A percentile compares a stretch with the other conserved stretches of the same genome.
Conservation (phyloP, 2,113 vertebrate genomes). For the Spea multiplicata region DNA sequence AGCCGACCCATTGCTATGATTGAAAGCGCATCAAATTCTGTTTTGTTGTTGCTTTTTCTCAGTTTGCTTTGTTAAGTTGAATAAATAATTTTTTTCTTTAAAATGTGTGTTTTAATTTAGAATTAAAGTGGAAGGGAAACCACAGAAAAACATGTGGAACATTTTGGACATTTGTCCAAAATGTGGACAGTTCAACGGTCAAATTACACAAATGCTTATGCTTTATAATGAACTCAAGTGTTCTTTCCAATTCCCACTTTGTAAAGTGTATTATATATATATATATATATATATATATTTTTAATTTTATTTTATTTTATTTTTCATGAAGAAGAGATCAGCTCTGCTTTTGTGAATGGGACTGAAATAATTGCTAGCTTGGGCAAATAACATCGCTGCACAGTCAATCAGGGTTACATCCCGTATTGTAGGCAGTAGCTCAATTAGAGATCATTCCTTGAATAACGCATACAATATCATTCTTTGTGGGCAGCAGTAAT, state of each 20-base stretch:
- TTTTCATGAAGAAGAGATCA: neutral
- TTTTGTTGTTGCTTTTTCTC: neutral
- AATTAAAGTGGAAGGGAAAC: constrained; percentile 21
- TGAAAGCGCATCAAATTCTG: constrained; percentile 1
- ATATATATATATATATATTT: neutral
- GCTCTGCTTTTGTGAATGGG: neutral
- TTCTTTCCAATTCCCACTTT: constrained; percentile 22
- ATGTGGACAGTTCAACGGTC: constrained; percentile 33
- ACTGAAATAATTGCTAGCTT: neutral
- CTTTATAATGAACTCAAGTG: constrained; percentile 28
- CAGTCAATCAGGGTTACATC: neutral
- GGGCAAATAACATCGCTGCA: neutral
- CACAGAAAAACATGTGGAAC: constrained; percentile 27
- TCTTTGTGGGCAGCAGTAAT: neutral
- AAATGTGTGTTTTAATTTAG: constrained; percentile 30
- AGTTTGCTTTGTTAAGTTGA: constrained; percentile 40
- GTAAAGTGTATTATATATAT: neutral
- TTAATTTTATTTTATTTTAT: neutral
- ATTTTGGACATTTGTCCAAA: too few species aligned
- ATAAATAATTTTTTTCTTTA: too few species aligned
- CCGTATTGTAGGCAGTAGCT: neutral
- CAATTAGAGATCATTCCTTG: neutral
- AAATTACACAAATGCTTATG: constrained; percentile 48
- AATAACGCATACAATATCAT: neutral
- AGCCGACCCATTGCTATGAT: constrained; percentile 52